A percentile compares a stretch with the other conserved stretches of the same genome.
phyloP scores from a whole-genome alignment of 2,113 vertebrate genomes.

The Nibea albiflora region DNA sequence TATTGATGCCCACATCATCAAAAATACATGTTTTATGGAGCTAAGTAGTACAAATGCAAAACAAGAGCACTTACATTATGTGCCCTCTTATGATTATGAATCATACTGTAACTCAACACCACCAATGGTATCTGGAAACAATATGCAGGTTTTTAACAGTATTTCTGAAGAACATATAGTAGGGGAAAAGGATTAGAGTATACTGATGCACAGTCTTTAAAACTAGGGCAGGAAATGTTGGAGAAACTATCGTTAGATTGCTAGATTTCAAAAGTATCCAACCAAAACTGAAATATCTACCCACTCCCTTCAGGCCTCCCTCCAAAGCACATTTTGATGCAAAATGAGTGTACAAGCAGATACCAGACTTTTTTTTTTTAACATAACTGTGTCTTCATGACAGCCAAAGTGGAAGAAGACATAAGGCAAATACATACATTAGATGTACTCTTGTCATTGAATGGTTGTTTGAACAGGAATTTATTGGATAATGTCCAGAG shows the following conservation, averaged over 20 bases:
- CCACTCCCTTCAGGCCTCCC: too few species aligned
- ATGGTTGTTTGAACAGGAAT: neutral
- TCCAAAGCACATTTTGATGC: too few species aligned
- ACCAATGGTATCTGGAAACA: neutral
- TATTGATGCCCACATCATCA: constrained; percentile 58
- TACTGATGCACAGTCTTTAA: neutral
- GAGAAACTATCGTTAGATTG: too few species aligned
- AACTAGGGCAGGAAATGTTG: too few species aligned
- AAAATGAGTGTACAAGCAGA: too few species aligned
- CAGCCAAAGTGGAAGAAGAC: neutral
- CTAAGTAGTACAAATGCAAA: constrained; percentile 42
- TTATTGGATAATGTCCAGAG: neutral
- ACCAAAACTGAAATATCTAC: too few species aligned
- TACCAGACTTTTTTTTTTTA: too few species aligned
- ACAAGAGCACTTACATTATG: constrained; percentile 30
- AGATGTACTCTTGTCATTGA: neutral
- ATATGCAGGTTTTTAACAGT: neutral
- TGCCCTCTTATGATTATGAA: constrained; percentile 20
- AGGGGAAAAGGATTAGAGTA: too few species aligned
- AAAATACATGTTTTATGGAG: constrained; percentile 45
- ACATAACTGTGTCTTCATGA: neutral
- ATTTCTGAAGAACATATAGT: neutral
- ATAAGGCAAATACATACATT: neutral
- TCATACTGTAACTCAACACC: neutral
- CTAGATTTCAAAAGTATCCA: too few species aligned